Base-by-base conservation (phyloP, 1,140 invertebrate genomes). In the Sinonovacula constricta region DNA sequence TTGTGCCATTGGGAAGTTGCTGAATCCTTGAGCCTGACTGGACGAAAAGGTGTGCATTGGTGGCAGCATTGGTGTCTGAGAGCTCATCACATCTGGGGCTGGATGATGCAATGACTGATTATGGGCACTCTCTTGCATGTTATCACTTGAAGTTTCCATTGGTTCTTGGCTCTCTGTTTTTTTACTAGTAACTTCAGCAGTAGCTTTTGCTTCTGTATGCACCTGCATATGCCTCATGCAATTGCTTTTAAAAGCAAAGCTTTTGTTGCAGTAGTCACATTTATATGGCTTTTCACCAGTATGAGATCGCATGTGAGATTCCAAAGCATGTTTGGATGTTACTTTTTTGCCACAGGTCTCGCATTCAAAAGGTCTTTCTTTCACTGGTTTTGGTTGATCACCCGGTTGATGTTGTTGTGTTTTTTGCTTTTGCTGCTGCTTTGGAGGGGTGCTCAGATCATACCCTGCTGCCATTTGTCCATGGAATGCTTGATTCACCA, bases 281-380 rank as follows among this genome's bases (percentile, higher is more conserved):
- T 96, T 96, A 91, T 98, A 99, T 0, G 98, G 98, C 88, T 99
- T 99, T 91, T 99, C 97, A 0, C 98, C 98, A 0, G 98, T 99
- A 92, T 99, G 98, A 3, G 96, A 97, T 30, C 98, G 92, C 79
- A 99, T 93, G 87, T 98, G 97, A 93, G 72, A 66, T 12, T 76
- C 59, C 22, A 76, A 34, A 3, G 72, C 63, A 33, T 59, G 39
- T 24, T 62, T 57, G 3, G 60, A 65, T 2, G 72, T 67, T 30
- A 76, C 34, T 36, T 76, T 76, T 28, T 76, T 76, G 0, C 72
- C 72, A 45, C 72, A 76, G 7, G 26, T 45, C 7, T 30, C 39
- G 49, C 72, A 76, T 31, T 76, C 72, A 59, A 26, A 67, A 36
- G 39, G 39, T 45, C 18, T 45, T 7, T 45, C 39, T 45, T 45